Conservation (phyloP, 2,797 vertebrate genomes). For the Lacerta viridis region DNA sequence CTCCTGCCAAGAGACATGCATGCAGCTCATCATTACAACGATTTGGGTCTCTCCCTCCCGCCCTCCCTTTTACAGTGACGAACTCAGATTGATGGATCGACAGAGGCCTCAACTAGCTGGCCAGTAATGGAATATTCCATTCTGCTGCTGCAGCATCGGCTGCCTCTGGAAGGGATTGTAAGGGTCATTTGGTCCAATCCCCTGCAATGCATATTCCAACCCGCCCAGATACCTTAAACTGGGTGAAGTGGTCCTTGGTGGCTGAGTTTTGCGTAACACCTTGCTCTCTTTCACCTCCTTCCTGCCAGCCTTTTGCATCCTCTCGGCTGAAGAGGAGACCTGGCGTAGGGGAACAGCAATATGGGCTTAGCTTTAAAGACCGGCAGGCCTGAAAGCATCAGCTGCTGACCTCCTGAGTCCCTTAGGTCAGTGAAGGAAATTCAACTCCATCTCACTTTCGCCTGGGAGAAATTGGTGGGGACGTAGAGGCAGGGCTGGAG, state of each 20-base stretch:
- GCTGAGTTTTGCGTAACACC: not conserved
- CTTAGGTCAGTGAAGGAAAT: not conserved
- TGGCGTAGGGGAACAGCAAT: not conserved
- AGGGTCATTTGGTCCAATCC: no score
- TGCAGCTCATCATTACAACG: not conserved
- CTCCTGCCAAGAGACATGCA: conserved; percentile 18
- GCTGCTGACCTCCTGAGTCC: not conserved
- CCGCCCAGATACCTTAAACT: not conserved
- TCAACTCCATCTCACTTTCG: not conserved
- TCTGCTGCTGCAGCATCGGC: not conserved
- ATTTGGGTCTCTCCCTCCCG: not conserved
- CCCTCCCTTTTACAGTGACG: no score
- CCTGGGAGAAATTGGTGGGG: no score
- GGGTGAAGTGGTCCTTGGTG: not conserved
- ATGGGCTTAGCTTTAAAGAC: not conserved
- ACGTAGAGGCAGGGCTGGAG: not conserved
- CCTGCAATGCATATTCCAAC: not conserved
- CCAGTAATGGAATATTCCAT: no score
- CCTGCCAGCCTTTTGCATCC: not conserved
- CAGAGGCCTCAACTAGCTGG: not conserved
- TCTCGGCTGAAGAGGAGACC: not conserved
- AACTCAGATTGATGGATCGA: not conserved
- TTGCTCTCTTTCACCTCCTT: conserved; percentile 7
- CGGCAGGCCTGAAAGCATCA: not conserved
- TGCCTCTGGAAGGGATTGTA: not conserved